phyloP scores from a whole-genome alignment of 1,140 invertebrate genomes.

The Arion vulgaris region DNA sequence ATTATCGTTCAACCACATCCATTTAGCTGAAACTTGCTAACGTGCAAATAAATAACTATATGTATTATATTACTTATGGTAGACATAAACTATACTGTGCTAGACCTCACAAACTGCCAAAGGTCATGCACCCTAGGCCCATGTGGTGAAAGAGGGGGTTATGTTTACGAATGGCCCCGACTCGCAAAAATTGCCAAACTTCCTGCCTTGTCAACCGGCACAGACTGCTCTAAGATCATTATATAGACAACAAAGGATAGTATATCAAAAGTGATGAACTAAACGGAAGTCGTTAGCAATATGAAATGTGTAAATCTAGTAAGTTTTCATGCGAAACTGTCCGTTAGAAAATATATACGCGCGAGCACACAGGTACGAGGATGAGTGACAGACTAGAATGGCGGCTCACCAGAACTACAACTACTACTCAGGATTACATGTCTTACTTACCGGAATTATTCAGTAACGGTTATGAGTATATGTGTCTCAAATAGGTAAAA shows the following conservation, averaged over 20 bases:
- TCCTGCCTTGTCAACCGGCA: slow-evolving; percentile 15
- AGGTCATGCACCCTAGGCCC: slow-evolving; percentile 65
- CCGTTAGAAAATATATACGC: slow-evolving; percentile 32
- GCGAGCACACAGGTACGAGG: slow-evolving; percentile 10
- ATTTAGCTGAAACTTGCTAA: no score
- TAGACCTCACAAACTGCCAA: slow-evolving; percentile 43
- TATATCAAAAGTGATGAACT: no score
- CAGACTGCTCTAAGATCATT: neutral
- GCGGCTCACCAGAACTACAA: slow-evolving; percentile 27
- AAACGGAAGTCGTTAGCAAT: neutral
- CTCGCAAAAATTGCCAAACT: slow-evolving; percentile 16
- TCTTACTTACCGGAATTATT: neutral
- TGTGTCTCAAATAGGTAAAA: neutral
- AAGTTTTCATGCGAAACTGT: neutral
- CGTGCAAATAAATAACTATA: no score
- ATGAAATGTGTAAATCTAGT: neutral
- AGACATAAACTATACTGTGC: no score
- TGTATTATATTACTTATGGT: no score
- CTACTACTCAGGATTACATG: neutral
- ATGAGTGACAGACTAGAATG: slow-evolving; percentile 28
- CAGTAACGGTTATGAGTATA: neutral
- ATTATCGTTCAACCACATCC: no score
- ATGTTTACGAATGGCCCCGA: slow-evolving; percentile 55
- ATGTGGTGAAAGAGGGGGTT: slow-evolving; percentile 57
- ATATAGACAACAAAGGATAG: no score